Percentiles rank a stretch among this genome's conserved stretches.
These are phyloP conservation scores for Syndactyla subalaris DNA, from an alignment of 2,797 vertebrate genomes.

Conservation along the genomic window DNA sequence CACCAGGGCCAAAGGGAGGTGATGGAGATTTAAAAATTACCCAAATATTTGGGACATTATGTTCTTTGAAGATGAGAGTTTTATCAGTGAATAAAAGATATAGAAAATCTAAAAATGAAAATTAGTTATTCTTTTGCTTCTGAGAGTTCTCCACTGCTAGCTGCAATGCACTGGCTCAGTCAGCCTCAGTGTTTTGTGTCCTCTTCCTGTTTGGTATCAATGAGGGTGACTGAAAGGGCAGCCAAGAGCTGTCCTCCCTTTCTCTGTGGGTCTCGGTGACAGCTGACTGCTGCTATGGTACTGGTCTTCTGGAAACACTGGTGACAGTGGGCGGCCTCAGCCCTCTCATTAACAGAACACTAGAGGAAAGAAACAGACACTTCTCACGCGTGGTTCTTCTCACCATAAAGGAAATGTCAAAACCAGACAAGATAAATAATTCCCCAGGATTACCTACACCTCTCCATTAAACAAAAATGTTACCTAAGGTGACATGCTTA, in stretches of 20 bases:
- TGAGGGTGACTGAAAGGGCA: background rate
- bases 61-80: background rate
- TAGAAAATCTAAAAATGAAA: background rate
- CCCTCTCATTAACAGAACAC: background rate
- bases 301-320: background rate
- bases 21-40: background rate
- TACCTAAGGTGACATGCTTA: background rate
- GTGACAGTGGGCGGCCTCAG: background rate
- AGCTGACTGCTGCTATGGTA: background rate
- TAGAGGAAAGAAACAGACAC: background rate
- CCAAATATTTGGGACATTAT: background rate
- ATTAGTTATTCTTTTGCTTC: background rate
- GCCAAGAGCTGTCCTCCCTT: background rate
- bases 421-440: background rate
- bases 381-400: background rate
- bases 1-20: background rate
- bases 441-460: background rate
- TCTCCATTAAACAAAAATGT: background rate
- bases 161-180: background rate
- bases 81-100: background rate
- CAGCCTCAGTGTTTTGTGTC: background rate
- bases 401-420: background rate
- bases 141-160: background rate
- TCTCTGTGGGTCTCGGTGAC: background rate
- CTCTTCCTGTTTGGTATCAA: background rate